phyloP scores from a whole-genome alignment of 1,140 invertebrate genomes.

The Spodoptera frugiperda region DNA sequence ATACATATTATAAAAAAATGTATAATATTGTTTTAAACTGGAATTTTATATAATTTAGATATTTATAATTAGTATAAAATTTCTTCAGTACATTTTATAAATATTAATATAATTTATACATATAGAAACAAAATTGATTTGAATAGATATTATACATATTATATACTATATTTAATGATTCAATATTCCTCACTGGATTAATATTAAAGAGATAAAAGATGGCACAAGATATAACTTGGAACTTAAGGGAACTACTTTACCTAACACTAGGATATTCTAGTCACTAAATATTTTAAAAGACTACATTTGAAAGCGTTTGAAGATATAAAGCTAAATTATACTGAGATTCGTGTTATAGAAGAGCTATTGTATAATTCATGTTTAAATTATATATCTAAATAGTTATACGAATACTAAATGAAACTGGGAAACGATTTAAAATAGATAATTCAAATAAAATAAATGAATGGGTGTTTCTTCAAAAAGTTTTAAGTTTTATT shows the following conservation, averaged over 20 bases:
- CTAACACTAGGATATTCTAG: neutral
- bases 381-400: neutral
- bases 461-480: no score
- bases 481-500: no score
- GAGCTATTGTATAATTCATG: neutral
- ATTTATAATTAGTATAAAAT: no score
- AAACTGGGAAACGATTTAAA: neutral
- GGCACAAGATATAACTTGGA: constrained; percentile 4
- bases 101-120: no score
- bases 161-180: no score
- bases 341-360: neutral
- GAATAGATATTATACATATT: no score
- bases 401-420: no score
- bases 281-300: neutral
- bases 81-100: no score
- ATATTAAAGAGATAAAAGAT: neutral
- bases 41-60: no score
- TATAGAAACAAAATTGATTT: no score
- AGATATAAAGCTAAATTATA: neutral
- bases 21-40: no score
- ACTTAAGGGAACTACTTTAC: constrained; percentile 3
- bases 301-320: neutral
- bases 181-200: neutral
- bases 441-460: neutral
- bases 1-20: no score